Evolutionary conservation across 2,888 invertebrate species (phyloP).

Genomic region (Microplitis deprimator): DNA sequence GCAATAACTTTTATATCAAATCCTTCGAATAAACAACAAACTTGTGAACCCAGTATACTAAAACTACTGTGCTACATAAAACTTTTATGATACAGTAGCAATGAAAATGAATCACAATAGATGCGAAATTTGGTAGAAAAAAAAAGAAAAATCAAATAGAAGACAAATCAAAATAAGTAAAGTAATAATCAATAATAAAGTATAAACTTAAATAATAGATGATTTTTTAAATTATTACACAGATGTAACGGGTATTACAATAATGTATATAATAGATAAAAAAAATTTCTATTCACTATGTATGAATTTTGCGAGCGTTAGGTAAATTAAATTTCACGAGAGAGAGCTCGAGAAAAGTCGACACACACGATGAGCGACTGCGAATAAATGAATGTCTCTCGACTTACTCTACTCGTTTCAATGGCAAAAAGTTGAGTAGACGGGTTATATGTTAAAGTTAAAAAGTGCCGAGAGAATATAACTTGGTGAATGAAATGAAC

Average conservation of each 20-base stretch:
- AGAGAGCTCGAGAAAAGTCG: slow-evolving; percentile 31
- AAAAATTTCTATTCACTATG: slow-evolving; percentile 22
- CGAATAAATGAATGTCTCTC: slow-evolving; percentile 32
- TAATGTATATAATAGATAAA: not conserved
- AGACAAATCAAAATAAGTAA: slow-evolving; percentile 8
- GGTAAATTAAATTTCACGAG: not conserved
- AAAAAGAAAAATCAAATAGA: not conserved
- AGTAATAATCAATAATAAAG: slow-evolving; percentile 30
- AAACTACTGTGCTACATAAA: slow-evolving; percentile 34
- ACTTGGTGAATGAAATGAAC: slow-evolving; percentile 41
- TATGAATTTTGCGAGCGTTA: slow-evolving; percentile 13
- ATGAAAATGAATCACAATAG: slow-evolving; percentile 39
- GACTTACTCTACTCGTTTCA: slow-evolving; percentile 13
- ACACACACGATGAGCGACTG: slow-evolving; percentile 31
- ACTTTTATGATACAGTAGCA: slow-evolving; percentile 24
- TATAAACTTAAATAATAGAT: slow-evolving; percentile 34
- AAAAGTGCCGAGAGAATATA: slow-evolving; percentile 28
- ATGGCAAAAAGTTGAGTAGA: slow-evolving; percentile 18
- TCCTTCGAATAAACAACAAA: slow-evolving; percentile 44
- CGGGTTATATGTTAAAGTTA: not conserved
- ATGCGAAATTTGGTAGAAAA: not conserved
- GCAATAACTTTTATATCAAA: slow-evolving; percentile 41
- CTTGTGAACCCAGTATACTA: slow-evolving; percentile 41
- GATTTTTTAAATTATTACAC: not conserved
- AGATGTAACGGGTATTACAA: slow-evolving; percentile 20